phyloP scores from a whole-genome alignment of 2,797 vertebrate species.

The Sandelia bainsii region DNA sequence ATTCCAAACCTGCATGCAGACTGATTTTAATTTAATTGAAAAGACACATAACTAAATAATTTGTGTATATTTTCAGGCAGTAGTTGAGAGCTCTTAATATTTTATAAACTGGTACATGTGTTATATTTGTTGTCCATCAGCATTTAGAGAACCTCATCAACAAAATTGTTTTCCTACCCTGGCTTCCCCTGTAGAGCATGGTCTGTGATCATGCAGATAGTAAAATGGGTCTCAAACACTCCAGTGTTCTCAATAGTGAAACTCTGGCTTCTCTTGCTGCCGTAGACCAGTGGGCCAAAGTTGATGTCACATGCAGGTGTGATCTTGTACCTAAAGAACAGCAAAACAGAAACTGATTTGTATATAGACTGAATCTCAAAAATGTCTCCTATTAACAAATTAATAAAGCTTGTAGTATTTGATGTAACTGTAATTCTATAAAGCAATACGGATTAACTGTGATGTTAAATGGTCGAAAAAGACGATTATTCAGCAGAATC shows the following conservation, averaged over 20 bases:
- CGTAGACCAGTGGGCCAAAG: slow-evolving; percentile 87
- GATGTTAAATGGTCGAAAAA: neutral
- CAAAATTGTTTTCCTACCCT: slow-evolving; percentile 74
- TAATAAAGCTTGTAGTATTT: neutral
- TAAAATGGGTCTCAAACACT: slow-evolving; percentile 81
- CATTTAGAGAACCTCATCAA: neutral
- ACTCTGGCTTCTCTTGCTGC: slow-evolving; percentile 79
- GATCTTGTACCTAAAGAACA: slow-evolving; percentile 85
- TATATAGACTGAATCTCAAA: neutral
- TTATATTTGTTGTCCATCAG: too few species aligned
- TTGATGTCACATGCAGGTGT: slow-evolving; percentile 83
- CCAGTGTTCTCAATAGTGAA: slow-evolving; percentile 90
- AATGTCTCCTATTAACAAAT: neutral
- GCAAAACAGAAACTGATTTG: slow-evolving; percentile 4
- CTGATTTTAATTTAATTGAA: neutral
- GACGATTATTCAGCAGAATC: neutral
- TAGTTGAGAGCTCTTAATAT: neutral
- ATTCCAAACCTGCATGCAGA: neutral
- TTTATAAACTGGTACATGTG: too few species aligned
- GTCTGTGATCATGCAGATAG: slow-evolving; percentile 74
- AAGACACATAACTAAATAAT: neutral
- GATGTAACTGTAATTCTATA: neutral
- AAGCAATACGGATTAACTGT: neutral
- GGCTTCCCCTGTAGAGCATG: slow-evolving; percentile 45
- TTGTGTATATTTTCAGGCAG: slow-evolving; percentile 1